Percentiles rank a stretch among this genome's conserved stretches.
Evolutionary conservation across 2,797 vertebrate species (phyloP).

Genomic region (Sorex maritimensis): DNA sequence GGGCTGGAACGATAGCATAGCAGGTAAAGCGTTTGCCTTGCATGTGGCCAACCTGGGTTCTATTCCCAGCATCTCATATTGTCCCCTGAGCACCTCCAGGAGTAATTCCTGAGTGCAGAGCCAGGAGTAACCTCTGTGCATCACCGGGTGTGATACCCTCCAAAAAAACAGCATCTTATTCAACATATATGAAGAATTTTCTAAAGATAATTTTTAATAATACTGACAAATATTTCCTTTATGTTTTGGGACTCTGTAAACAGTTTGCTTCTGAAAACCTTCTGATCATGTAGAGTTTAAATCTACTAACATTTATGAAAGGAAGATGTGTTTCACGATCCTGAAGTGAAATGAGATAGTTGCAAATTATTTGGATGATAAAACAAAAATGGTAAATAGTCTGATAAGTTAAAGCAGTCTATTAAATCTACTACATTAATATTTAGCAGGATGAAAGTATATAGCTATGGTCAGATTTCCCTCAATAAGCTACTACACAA

Average conservation of each 20-base stretch:
- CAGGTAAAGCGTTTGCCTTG: too few relatives aligned
- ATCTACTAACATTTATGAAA: constrained; percentile 22
- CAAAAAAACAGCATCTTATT: constrained; percentile 62
- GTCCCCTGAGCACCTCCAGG: too few relatives aligned
- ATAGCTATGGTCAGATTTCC: neutral
- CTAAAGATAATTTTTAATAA: constrained; percentile 65
- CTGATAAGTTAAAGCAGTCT: constrained; percentile 10
- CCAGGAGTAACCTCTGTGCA: too few relatives aligned
- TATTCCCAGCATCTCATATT: too few relatives aligned
- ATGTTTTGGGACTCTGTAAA: constrained; percentile 31
- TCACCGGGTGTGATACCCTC: too few relatives aligned
- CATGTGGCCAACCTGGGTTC: too few relatives aligned
- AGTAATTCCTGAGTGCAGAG: too few relatives aligned
- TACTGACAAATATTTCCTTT: constrained; percentile 28
- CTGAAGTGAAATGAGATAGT: neutral
- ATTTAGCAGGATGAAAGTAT: neutral
- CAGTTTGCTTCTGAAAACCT: constrained; percentile 15
- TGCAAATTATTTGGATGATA: neutral
- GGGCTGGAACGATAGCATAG: too few relatives aligned
- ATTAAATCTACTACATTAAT: constrained; percentile 46
- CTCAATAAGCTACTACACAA: constrained; percentile 26
- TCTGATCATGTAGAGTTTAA: constrained; percentile 52
- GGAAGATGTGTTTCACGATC: neutral
- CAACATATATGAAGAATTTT: constrained; percentile 56
- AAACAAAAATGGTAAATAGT: constrained; percentile 33